Evolutionary conservation across 2,113 vertebrate genomes (phyloP).

Genomic region (Phaetusa simplex): DNA sequence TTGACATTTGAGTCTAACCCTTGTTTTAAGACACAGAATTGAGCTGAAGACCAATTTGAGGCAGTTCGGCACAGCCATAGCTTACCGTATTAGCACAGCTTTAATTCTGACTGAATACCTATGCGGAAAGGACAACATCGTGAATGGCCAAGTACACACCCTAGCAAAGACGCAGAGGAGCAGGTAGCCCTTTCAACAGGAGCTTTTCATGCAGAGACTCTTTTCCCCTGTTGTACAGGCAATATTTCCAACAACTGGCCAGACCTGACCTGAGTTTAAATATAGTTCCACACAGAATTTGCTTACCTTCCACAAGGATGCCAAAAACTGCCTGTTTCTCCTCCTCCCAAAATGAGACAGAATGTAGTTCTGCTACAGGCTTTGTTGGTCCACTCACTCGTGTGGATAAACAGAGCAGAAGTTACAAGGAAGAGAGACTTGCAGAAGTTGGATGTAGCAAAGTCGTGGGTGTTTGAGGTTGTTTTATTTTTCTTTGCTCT

Average conservation of each 20-base stretch:
- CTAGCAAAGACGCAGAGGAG: neutral
- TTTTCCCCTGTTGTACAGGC: neutral
- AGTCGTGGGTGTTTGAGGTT: neutral
- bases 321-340: neutral
- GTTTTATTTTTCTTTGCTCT: neutral
- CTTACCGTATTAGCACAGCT: neutral
- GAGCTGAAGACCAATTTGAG: neutral
- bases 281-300: neutral
- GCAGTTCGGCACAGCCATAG: neutral
- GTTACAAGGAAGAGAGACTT: neutral
- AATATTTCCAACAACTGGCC: neutral
- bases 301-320: neutral
- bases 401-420: neutral
- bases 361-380: neutral
- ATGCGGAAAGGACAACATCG: neutral
- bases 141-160: neutral
- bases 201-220: neutral
- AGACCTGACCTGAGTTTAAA: neutral
- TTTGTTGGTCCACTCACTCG: neutral
- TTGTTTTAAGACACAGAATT: neutral
- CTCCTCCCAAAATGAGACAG: neutral
- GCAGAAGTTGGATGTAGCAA: accelerated
- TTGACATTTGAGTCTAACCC: neutral
- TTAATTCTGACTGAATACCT: neutral
- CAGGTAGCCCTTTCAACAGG: neutral